phyloP scores from a whole-genome alignment of 1,140 invertebrate species.

The Vollenhovia emeryi region DNA sequence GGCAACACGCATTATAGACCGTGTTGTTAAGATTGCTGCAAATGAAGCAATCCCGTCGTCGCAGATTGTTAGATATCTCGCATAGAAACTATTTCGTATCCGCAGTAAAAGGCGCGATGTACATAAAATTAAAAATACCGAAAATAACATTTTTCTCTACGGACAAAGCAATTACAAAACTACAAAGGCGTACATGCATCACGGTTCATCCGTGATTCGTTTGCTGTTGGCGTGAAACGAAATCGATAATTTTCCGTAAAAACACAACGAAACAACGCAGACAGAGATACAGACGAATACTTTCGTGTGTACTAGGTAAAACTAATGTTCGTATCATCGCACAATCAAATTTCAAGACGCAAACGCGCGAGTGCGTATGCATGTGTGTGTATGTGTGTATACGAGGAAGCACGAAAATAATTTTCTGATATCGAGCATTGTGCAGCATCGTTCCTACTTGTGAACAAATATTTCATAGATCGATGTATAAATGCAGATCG shows the following conservation, averaged over 20 bases:
- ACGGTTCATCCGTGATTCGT: constrained; percentile 73
- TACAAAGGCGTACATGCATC: constrained; percentile 38
- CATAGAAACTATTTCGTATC: constrained; percentile 8
- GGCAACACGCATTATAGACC: constrained; percentile 34
- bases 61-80: constrained; percentile 43
- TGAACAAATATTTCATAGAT: constrained; percentile 18
- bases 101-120: constrained; percentile 28
- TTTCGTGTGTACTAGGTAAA: constrained; percentile 2
- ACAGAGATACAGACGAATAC: constrained; percentile 2
- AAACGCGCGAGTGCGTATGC: no score
- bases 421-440: background rate
- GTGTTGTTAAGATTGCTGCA: constrained; percentile 33
- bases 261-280: constrained; percentile 18
- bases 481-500: constrained; percentile 21
- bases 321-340: background rate
- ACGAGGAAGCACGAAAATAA: constrained; percentile 5
- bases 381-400: background rate
- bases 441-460: constrained; percentile 7
- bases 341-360: background rate
- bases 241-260: constrained; percentile 20
- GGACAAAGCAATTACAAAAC: constrained; percentile 18
- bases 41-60: background rate
- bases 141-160: background rate
- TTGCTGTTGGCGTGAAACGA: background rate
- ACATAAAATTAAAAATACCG: constrained; percentile 30